These are phyloP conservation scores for Sphaerophoria taeniata DNA, from an alignment of 2,888 invertebrate genomes.

Conservation along the genomic window DNA sequence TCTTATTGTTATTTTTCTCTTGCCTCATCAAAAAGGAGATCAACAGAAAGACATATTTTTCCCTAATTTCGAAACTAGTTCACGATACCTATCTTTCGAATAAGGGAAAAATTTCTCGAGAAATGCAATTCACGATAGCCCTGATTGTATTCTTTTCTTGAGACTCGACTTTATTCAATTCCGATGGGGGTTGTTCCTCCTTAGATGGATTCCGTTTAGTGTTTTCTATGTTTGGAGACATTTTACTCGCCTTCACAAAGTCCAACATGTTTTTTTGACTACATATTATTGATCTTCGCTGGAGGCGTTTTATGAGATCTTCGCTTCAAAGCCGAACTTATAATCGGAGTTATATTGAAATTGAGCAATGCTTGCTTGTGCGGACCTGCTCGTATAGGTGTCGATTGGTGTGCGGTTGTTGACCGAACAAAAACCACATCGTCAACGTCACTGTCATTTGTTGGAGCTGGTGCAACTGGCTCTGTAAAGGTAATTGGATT, in stretches of 20 bases:
- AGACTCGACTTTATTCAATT: background rate
- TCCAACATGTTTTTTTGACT: conserved; percentile 19
- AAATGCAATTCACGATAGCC: too few species aligned
- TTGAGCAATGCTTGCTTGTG: conserved; percentile 35
- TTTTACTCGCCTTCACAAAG: background rate
- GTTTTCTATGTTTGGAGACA: background rate
- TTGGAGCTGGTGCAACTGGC: background rate
- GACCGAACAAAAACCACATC: conserved; percentile 33
- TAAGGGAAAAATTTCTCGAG: too few species aligned
- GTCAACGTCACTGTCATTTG: conserved; percentile 39
- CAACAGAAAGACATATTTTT: too few species aligned
- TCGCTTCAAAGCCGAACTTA: background rate
- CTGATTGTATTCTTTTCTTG: conserved; percentile 6
- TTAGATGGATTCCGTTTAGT: background rate
- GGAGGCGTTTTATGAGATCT: background rate
- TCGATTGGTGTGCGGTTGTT: conserved; percentile 75
- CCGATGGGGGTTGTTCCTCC: background rate
- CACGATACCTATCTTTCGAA: too few species aligned
- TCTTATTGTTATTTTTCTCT: too few species aligned
- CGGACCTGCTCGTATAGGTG: conserved; percentile 75
- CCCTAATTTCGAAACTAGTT: too few species aligned
- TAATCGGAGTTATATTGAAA: conserved; percentile 39
- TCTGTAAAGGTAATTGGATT: background rate
- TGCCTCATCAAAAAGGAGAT: too few species aligned
- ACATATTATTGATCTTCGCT: background rate